A percentile compares a stretch with the other conserved stretches of the same genome.
Evolutionary conservation across 1,140 invertebrate genomes (phyloP).

Genomic region (Eufriesea mexicana): DNA sequence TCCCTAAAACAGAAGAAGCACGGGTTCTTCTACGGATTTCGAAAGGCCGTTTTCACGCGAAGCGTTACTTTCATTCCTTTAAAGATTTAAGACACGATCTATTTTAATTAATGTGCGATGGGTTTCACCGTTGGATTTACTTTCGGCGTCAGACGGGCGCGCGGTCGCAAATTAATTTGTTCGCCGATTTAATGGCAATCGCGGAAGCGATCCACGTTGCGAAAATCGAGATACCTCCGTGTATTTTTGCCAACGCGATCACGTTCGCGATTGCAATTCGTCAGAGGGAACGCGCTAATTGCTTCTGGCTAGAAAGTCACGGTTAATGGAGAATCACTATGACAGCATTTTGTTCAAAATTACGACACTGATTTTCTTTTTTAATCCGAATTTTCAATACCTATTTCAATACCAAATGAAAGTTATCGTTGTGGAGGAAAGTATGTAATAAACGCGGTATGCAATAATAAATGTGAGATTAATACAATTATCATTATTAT

Average conservation of each 20-base stretch:
- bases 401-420: too few species aligned
- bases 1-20: neutral
- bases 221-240: neutral
- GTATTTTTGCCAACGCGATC: slow-evolving; percentile 24
- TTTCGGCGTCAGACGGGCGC: slow-evolving; percentile 13
- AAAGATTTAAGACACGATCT: slow-evolving; percentile 26
- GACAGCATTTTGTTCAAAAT: neutral
- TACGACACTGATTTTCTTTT: too few species aligned
- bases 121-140: slow-evolving; percentile 29
- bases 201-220: slow-evolving; percentile 12
- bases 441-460: too few species aligned
- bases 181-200: neutral
- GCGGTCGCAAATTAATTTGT: slow-evolving; percentile 7
- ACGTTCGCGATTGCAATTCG: slow-evolving; percentile 18
- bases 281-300: slow-evolving; percentile 10
- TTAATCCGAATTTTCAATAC: too few species aligned
- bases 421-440: too few species aligned
- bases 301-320: slow-evolving; percentile 4
- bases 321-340: neutral
- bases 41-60: neutral
- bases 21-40: neutral
- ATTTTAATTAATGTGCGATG: slow-evolving; percentile 30
- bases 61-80: slow-evolving; percentile 22
- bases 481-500: too few species aligned
- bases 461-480: too few species aligned